Conservation (phyloP, 2,888 invertebrate species). For the Pseudococcus viburni region DNA sequence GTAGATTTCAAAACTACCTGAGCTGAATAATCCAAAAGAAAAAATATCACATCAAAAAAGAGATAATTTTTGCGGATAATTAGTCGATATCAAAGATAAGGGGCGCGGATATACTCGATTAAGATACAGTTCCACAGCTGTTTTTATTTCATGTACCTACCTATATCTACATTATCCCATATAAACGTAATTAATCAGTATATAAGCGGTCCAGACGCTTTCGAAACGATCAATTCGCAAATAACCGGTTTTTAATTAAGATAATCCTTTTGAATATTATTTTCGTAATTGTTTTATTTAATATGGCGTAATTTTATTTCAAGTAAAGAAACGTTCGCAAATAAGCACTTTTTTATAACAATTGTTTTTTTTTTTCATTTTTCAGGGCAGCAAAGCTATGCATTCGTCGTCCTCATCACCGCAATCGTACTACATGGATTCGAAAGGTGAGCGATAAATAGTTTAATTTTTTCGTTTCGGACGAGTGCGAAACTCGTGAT, state of each 20-base stretch:
- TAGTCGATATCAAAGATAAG: background rate
- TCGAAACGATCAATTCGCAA: background rate
- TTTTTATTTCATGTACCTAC: background rate
- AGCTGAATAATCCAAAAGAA: background rate
- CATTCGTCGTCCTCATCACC: slow-evolving; percentile 69
- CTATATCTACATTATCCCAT: too few species aligned
- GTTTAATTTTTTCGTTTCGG: background rate
- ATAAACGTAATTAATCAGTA: background rate
- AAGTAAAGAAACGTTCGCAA: background rate
- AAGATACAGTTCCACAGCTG: background rate
- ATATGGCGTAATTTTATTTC: background rate
- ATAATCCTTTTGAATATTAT: slow-evolving; percentile 9
- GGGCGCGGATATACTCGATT: background rate
- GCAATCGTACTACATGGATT: slow-evolving; percentile 70
- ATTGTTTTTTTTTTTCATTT: slow-evolving; percentile 56
- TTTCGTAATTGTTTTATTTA: background rate
- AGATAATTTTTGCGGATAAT: background rate
- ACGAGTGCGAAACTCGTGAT: slow-evolving; percentile 2
- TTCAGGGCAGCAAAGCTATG: slow-evolving; percentile 70
- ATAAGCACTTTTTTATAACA: background rate
- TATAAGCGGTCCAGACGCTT: slow-evolving; percentile 19
- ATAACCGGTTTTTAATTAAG: slow-evolving; percentile 42
- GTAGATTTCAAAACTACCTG: background rate
- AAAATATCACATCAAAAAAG: background rate
- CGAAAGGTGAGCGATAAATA: slow-evolving; percentile 69